Evolutionary conservation across 2,888 invertebrate species (phyloP), one percentile per base, ranked within the genome.

Genomic region (Desoria tigrina): DNA sequence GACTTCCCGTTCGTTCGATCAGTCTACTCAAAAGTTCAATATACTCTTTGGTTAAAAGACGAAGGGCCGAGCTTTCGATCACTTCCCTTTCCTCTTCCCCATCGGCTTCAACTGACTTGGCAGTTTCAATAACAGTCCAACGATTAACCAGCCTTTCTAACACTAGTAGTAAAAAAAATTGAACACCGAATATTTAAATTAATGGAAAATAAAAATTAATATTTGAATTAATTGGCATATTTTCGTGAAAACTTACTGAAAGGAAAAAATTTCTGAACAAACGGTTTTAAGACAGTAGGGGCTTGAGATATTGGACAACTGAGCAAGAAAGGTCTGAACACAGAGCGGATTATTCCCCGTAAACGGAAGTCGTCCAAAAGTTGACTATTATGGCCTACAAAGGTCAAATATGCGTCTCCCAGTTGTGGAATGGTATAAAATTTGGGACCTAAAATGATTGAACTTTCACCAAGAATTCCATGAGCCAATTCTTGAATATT

Each of bases 381-480:
- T n/a, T 66, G 65, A 39, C 58, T 66, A 18, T 70, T 67, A 23
- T 63, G 65, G n/a, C 74, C 74, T 21, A 74, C 69, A 61, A 72
- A 76, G 7, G 61, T 65, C 18, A 74, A 62, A 54, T 73, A 74
- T 1, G 73, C 74, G 21, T 74, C 73, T 9, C 68, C 66, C 7
- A 76, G 53, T 57, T 71, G 72, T 9, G 76, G 74, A 51, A 73
- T 71, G 11, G 28, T 49, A 55, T 76, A 74, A 42, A 74, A 61
- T 50, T 66, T 66, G 7, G 69, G 66, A 1, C 67, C 39, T 55
- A 76, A 69, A n/a, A 66, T 49, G 9, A 24, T 16, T 11, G 69
- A 61, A 56, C 72, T 62, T 27, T 65, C 67, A n/a, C 76, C 76
- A 23, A 76, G 61, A 28, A 74, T 74, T 6, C 61, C 60, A 59